Base-by-base conservation (phyloP, 2,113 vertebrate species). In the Ranitomeya imitator region DNA sequence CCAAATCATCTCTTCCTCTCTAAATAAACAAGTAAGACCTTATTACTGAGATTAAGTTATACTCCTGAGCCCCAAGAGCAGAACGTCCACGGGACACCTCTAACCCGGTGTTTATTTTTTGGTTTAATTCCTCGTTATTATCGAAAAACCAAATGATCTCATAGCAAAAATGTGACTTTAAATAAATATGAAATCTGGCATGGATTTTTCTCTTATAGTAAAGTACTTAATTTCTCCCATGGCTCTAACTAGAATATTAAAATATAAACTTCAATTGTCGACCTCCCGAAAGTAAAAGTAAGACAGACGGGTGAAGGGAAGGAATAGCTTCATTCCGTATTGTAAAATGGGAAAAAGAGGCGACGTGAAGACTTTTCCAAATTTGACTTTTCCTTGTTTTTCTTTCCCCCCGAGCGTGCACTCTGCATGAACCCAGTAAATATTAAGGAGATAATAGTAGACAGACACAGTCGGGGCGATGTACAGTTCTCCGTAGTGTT, bases 381-480 rank as follows among this genome's bases (percentile, higher is more conserved):
- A 73, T 82, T 52, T 71, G 79, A 74, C 79, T 57, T 83, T 55
- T 45, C 61, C 19, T 54, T 88, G 79, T 79, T 83, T 73, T 63
- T 83, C 79, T 83, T 88, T 63, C 61, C 37, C 37, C 26, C 18
- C 51, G 57, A 45, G 65, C 54, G 52, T 87, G 86, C 67, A 88
- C 86, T 88, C 79, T 83, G 67, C 16, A 88, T 88, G 86, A 88
- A 88, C 86, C 79, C 86, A 63, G 79, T 83, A 83, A 83, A 82
- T 83, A 83, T 74, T 76, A 81, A 83, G 55, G 79, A 86, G 54
- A 74, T 83, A 82, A 88, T 74, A 54, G 86, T 55, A 88, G 79
- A 88, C 67, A 88, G 79, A 83, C 79, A 63, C 74, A 73, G 65
- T 55, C 21, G 16, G 31, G 65, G 67, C 79, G 57, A 63, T 67